Conservation (phyloP, 2,888 invertebrate species). For the Podotricha telesiphe region DNA sequence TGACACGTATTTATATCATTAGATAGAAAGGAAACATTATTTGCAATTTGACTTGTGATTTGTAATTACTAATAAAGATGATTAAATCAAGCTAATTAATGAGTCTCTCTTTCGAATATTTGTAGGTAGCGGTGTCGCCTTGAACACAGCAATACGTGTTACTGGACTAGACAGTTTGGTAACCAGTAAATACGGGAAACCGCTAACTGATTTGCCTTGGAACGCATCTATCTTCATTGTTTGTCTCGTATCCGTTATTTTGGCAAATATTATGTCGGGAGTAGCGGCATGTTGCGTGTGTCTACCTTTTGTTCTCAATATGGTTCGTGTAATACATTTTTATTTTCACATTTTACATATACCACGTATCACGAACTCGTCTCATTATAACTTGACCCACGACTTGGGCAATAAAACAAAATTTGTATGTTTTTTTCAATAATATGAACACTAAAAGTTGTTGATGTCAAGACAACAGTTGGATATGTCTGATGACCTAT, state of each 20-base stretch:
- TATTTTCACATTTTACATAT: not conserved
- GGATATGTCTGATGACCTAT: too few relatives aligned
- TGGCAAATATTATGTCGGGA: constrained; percentile 57
- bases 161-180: constrained; percentile 42
- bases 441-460: too few relatives aligned
- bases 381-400: not conserved
- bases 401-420: not conserved
- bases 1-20: too few relatives aligned
- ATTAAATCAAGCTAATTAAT: too few relatives aligned
- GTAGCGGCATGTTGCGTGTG: constrained; percentile 53
- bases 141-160: constrained; percentile 42
- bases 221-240: constrained; percentile 50
- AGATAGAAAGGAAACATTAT: too few relatives aligned
- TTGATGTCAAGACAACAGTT: too few relatives aligned
- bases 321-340: constrained; percentile 50
- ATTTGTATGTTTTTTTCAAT: not conserved
- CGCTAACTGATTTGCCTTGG: constrained; percentile 48
- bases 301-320: constrained; percentile 57
- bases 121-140: constrained; percentile 54
- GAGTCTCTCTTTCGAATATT: too few relatives aligned
- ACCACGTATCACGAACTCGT: not conserved
- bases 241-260: constrained; percentile 49
- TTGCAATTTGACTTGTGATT: too few relatives aligned
- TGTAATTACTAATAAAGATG: too few relatives aligned
- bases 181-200: constrained; percentile 43